Evolutionary conservation across 2,113 vertebrate genomes (phyloP).

Genomic region (Archilochus colubris): DNA sequence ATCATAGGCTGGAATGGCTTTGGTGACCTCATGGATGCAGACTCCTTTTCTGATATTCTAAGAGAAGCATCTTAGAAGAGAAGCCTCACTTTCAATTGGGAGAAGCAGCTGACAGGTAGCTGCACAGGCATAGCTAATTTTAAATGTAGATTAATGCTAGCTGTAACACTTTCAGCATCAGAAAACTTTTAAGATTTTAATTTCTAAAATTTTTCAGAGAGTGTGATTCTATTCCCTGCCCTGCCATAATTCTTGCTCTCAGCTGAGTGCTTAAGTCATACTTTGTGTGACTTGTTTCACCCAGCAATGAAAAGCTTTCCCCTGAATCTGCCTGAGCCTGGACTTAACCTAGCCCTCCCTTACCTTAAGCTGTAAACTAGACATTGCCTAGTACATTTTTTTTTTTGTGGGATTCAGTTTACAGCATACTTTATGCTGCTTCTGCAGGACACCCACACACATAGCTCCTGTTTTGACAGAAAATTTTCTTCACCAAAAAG

Average conservation of each 20-base stretch:
- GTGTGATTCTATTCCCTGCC: rapidly evolving
- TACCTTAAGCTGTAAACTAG: not conserved
- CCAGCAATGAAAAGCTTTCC: not conserved
- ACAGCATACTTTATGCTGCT: not conserved
- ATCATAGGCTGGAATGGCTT: not conserved
- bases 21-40: not conserved
- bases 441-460: not conserved
- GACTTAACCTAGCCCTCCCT: not conserved
- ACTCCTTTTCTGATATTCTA: not conserved
- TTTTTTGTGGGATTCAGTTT: not conserved
- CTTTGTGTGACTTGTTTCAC: not conserved
- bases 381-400: not conserved
- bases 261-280: not conserved
- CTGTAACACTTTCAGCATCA: not conserved
- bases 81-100: not conserved
- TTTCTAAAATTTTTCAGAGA: not conserved
- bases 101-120: rapidly evolving
- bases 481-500: not conserved
- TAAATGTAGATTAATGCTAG: not conserved
- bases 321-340: not conserved
- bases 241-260: not conserved
- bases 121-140: not conserved
- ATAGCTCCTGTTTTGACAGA: rapidly evolving
- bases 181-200: not conserved
- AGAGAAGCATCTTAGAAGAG: not conserved